A percentile compares a stretch with the other conserved stretches of the same genome.
phyloP scores from a whole-genome alignment of 2,113 vertebrate species.

The Phrynocephalus versicolor region DNA sequence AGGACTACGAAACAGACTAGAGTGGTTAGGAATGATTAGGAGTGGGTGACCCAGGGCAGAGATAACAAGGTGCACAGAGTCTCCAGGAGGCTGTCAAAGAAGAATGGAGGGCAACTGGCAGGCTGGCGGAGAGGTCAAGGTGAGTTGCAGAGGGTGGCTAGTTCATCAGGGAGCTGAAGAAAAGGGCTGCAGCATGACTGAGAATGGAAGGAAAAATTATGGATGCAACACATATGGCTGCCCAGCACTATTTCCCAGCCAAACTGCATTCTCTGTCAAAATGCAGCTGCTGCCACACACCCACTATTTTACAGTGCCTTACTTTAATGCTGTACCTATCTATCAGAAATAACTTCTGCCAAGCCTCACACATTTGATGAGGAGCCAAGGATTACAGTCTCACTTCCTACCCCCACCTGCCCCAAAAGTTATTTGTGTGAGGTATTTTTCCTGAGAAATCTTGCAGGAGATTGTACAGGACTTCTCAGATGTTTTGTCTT shows the following conservation, averaged over 20 bases:
- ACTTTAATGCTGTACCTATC: too few species aligned
- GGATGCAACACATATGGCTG: background rate
- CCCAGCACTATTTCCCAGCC: background rate
- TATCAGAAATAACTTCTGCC: too few species aligned
- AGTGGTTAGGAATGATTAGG: background rate
- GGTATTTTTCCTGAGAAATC: too few species aligned
- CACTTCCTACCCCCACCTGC: too few species aligned
- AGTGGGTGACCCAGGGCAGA: background rate
- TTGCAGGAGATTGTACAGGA: too few species aligned
- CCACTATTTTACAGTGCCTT: too few species aligned
- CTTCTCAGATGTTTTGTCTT: too few species aligned
- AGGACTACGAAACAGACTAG: too few species aligned
- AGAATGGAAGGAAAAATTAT: background rate
- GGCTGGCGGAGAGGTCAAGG: background rate
- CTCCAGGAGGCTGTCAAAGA: too few species aligned
- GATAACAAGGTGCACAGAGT: background rate
- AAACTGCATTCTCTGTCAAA: background rate
- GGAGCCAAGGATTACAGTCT: too few species aligned
- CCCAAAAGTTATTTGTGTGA: too few species aligned
- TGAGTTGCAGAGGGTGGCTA: background rate
- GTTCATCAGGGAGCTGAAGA: background rate
- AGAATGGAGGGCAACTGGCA: background rate
- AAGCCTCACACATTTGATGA: too few species aligned
- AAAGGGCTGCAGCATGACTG: background rate
- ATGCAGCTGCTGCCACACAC: background rate